These are phyloP conservation scores for Octopus bimaculoides DNA, from an alignment of 1,140 invertebrate species.

Conservation along the genomic window DNA sequence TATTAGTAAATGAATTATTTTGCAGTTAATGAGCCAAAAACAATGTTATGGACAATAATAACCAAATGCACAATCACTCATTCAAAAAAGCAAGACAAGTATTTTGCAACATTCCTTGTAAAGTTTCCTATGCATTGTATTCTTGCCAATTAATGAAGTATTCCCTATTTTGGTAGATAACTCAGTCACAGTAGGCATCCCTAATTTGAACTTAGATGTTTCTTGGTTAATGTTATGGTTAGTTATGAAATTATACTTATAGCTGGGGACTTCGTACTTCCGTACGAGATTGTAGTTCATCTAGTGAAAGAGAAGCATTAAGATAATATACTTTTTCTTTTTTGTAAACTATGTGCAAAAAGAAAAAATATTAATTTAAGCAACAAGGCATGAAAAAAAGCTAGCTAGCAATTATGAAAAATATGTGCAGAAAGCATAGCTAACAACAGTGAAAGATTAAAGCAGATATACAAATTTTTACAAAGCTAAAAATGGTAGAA, in stretches of 20 bases:
- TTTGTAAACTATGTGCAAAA: not conserved
- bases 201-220: not conserved
- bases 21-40: too few relatives aligned
- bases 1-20: too few relatives aligned
- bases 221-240: not conserved
- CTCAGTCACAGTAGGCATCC: not conserved
- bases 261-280: not conserved
- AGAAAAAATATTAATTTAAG: too few relatives aligned
- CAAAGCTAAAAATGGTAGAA: too few relatives aligned
- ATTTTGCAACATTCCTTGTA: constrained; percentile 5
- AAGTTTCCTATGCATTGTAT: not conserved
- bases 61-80: too few relatives aligned
- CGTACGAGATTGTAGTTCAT: not conserved
- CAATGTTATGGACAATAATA: too few relatives aligned
- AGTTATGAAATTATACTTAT: constrained; percentile 9
- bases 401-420: not conserved
- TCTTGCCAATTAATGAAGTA: not conserved
- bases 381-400: too few relatives aligned
- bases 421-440: not conserved
- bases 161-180: not conserved
- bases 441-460: not conserved
- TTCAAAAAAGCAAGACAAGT: not conserved
- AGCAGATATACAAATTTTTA: not conserved
- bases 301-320: constrained; percentile 3
- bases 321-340: not conserved